Evolutionary conservation across 2,888 invertebrate species (phyloP).

Genomic region (Meiosimyza platycephala): DNA sequence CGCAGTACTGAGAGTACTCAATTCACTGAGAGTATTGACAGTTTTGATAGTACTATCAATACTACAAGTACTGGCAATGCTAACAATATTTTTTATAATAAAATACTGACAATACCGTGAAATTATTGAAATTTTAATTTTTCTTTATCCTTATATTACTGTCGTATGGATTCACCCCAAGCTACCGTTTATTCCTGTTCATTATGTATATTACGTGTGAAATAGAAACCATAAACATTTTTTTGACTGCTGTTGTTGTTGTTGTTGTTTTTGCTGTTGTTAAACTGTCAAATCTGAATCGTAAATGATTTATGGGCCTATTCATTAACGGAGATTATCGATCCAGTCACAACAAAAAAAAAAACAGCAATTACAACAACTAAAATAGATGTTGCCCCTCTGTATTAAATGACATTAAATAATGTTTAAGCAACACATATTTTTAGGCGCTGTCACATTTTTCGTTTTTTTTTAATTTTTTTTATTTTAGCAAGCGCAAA

Average conservation of each 20-base stretch:
- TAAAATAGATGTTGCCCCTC: conserved; percentile 11
- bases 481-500: background rate
- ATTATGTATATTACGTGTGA: background rate
- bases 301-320: conserved; percentile 8
- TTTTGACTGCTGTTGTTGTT: background rate
- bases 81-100: too few relatives aligned
- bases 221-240: background rate
- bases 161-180: too few relatives aligned
- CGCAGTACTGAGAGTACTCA: too few relatives aligned
- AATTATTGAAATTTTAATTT: too few relatives aligned
- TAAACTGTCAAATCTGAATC: conserved; percentile 9
- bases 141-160: too few relatives aligned
- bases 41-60: too few relatives aligned
- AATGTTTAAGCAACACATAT: background rate
- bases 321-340: conserved; percentile 13
- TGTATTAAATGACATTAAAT: conserved; percentile 8
- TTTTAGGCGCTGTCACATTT: conserved; percentile 3
- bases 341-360: background rate
- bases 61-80: too few relatives aligned
- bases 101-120: too few relatives aligned
- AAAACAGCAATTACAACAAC: background rate
- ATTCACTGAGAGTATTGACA: too few relatives aligned
- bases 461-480: background rate
- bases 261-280: background rate
- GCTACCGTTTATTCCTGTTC: too few relatives aligned